Percentiles rank a stretch among this genome's conserved stretches.
Evolutionary conservation across 2,888 invertebrate species (phyloP).

Genomic region (Theretra japonica): DNA sequence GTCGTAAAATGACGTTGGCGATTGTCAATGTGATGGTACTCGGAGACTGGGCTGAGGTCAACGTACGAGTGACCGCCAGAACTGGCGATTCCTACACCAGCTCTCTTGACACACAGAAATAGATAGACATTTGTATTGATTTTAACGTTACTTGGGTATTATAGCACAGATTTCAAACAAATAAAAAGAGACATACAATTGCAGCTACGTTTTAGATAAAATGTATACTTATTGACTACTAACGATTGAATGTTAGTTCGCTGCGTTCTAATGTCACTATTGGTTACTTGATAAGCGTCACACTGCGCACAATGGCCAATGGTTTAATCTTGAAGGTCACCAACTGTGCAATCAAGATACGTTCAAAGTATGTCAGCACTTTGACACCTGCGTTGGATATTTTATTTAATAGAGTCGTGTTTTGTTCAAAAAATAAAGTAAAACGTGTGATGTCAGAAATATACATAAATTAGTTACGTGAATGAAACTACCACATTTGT

Average conservation of each 20-base stretch:
- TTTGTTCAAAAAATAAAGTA: neutral
- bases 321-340: slow-evolving; percentile 21
- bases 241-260: neutral
- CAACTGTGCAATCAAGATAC: slow-evolving; percentile 25
- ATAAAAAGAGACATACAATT: neutral
- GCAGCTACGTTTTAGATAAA: too few relatives aligned
- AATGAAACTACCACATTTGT: too few relatives aligned
- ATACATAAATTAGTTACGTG: too few relatives aligned
- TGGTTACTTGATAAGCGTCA: neutral
- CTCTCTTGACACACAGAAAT: slow-evolving; percentile 39
- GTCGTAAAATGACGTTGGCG: slow-evolving; percentile 51
- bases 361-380: neutral
- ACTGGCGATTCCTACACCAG: slow-evolving; percentile 48
- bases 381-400: neutral
- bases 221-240: neutral
- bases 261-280: neutral
- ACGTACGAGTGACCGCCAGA: slow-evolving; percentile 66
- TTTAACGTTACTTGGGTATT: neutral
- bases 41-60: slow-evolving; percentile 61
- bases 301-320: slow-evolving; percentile 27
- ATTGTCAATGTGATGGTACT: slow-evolving; percentile 57
- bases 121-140: neutral
- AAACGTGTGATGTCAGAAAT: too few relatives aligned
- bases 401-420: neutral
- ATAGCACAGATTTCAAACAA: neutral